Percentiles rank a stretch among this genome's conserved stretches.
Evolutionary conservation across 2,888 invertebrate species (phyloP).

Genomic region (Anaspis maculata): DNA sequence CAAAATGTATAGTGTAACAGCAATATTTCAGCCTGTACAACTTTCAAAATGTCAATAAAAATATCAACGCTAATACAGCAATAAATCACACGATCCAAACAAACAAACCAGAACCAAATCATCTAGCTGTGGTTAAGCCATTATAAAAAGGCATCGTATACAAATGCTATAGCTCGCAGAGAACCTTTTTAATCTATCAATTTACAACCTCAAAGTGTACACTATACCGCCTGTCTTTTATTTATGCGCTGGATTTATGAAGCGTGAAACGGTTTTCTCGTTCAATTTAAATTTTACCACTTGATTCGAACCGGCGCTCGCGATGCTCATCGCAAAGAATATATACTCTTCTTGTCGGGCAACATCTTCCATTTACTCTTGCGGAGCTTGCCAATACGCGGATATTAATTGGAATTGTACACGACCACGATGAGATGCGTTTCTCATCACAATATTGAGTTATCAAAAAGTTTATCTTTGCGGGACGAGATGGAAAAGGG

Average conservation of each 20-base stretch:
- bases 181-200: constrained; percentile 29
- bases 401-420: background rate
- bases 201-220: constrained; percentile 23
- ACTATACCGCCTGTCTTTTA: constrained; percentile 20
- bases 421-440: background rate
- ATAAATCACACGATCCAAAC: constrained; percentile 19
- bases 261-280: constrained; percentile 23
- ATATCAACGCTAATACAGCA: constrained; percentile 16
- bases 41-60: constrained; percentile 12
- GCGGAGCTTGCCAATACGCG: no score
- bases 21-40: no score
- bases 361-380: background rate
- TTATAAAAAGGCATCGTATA: constrained; percentile 24
- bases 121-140: constrained; percentile 23
- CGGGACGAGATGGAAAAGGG: no score
- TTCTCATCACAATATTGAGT: no score
- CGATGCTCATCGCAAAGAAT: constrained; percentile 3
- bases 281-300: constrained; percentile 18
- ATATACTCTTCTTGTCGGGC: background rate
- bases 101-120: constrained; percentile 24
- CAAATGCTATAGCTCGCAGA: constrained; percentile 22
- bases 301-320: background rate
- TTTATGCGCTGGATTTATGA: constrained; percentile 24
- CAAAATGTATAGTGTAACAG: no score
- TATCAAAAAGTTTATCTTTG: no score